Evolutionary conservation across 2,113 vertebrate genomes (phyloP).

Genomic region (Sapayoa aenigma): DNA sequence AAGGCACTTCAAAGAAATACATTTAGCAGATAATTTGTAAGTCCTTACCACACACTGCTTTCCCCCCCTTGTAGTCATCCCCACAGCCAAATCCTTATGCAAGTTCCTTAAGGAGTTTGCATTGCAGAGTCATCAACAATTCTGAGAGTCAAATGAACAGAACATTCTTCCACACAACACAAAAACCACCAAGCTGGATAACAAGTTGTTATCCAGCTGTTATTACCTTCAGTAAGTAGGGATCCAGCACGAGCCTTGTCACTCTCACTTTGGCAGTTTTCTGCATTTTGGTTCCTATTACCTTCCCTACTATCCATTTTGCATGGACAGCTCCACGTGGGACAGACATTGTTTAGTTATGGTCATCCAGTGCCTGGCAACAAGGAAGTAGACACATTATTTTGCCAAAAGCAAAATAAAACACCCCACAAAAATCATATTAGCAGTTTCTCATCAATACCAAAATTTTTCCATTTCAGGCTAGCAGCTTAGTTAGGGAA

Average conservation of each 20-base stretch:
- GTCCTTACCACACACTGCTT: not conserved
- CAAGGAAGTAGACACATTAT: constrained; percentile 10
- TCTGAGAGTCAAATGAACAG: not conserved
- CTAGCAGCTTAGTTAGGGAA: not conserved
- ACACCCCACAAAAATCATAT: not conserved
- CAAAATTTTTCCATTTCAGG: not conserved
- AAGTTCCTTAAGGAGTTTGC: not conserved
- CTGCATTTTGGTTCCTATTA: constrained; percentile 94
- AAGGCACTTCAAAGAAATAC: not conserved
- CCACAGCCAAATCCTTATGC: not conserved
- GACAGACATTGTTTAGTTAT: constrained; percentile 79
- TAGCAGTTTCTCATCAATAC: not conserved
- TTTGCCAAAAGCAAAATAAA: constrained; percentile 39
- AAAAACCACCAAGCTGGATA: not conserved
- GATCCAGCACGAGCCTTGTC: constrained; percentile 90
- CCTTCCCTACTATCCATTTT: constrained; percentile 92
- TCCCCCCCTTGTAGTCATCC: not conserved
- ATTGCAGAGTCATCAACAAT: not conserved
- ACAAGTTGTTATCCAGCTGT: not conserved
- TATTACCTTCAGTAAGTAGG: constrained; percentile 93
- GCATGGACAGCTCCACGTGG: constrained; percentile 86
- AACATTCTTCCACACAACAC: not conserved
- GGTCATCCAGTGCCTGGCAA: constrained; percentile 46
- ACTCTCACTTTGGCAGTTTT: constrained; percentile 96
- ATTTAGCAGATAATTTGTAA: not conserved